phyloP scores from a whole-genome alignment of 2,888 invertebrate genomes.

The Schizotus pectinicornis region DNA sequence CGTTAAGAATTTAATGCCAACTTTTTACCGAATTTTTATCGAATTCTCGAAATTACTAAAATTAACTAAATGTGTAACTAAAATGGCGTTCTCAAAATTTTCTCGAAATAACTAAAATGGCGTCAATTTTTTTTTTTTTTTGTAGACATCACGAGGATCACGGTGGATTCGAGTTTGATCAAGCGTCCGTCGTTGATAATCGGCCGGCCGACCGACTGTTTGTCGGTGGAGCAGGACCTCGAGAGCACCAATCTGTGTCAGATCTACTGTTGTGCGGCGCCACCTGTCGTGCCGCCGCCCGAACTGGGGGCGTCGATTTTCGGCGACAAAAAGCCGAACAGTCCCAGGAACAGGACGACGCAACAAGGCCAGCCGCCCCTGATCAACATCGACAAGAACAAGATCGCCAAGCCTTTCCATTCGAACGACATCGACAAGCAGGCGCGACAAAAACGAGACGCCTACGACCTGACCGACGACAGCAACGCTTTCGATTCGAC shows the following conservation, averaged over 20 bases:
- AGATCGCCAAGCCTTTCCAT: conserved; percentile 53
- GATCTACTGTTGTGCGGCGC: conserved; percentile 51
- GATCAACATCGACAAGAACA: conserved; percentile 45
- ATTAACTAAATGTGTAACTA: too few relatives aligned
- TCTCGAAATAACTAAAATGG: too few relatives aligned
- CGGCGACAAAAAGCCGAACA: conserved; percentile 34
- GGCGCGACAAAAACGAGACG: conserved; percentile 51
- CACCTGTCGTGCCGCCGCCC: conserved; percentile 36
- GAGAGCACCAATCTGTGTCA: conserved; percentile 47
- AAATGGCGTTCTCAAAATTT: too few relatives aligned
- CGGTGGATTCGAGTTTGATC: conserved; percentile 43
- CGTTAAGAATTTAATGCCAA: too few relatives aligned
- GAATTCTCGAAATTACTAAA: too few relatives aligned
- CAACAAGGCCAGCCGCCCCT: conserved; percentile 43
- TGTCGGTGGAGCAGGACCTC: conserved; percentile 48
- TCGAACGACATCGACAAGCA: conserved; percentile 56
- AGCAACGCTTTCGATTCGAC: conserved; percentile 43
- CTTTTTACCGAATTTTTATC: too few relatives aligned
- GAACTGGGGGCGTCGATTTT: conserved; percentile 36
- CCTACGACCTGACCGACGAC: conserved; percentile 44
- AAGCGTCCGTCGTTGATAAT: conserved; percentile 47
- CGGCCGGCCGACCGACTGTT: conserved; percentile 52
- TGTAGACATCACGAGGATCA: conserved; percentile 43
- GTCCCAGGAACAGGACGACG: conserved; percentile 32
- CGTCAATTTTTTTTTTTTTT: conserved; percentile 26